Percentiles rank a stretch among this genome's conserved stretches.
Evolutionary conservation across 2,888 invertebrate genomes (phyloP).

Genomic region (Chloromyia formosa): DNA sequence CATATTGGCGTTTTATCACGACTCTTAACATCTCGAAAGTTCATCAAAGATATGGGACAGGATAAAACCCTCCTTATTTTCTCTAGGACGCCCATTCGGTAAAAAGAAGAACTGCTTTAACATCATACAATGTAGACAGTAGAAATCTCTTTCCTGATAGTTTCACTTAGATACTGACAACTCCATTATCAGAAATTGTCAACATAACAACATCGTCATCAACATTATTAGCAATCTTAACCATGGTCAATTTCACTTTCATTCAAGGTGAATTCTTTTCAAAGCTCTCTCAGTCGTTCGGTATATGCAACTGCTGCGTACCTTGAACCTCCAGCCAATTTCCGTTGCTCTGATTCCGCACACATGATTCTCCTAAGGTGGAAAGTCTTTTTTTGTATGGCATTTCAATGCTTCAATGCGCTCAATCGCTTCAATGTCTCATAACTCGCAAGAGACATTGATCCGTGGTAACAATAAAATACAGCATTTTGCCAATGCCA

Average conservation of each 20-base stretch:
- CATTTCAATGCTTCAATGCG: background rate
- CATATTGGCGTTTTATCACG: too few species aligned
- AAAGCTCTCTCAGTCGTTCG: background rate
- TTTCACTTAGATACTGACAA: too few species aligned
- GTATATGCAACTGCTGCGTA: background rate
- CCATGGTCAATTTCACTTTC: conserved; percentile 19
- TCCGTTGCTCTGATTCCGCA: conserved; percentile 14
- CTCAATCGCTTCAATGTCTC: background rate
- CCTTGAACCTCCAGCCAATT: conserved; percentile 14
- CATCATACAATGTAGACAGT: too few species aligned
- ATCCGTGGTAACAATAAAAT: background rate
- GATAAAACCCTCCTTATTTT: too few species aligned
- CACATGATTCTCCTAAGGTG: background rate
- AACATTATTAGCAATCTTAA: background rate
- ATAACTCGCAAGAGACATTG: conserved; percentile 10
- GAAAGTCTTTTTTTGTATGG: background rate
- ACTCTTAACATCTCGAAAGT: too few species aligned
- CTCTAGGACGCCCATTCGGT: too few species aligned
- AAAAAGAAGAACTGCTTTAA: too few species aligned
- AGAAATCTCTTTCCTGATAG: too few species aligned
- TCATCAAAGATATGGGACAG: too few species aligned
- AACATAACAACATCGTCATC: too few species aligned
- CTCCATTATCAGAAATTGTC: too few species aligned
- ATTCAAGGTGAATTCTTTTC: conserved; percentile 32
- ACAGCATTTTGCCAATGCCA: background rate